These are phyloP conservation scores for Bovichtus variegatus DNA, from an alignment of 2,797 vertebrate genomes.

Conservation along the genomic window DNA sequence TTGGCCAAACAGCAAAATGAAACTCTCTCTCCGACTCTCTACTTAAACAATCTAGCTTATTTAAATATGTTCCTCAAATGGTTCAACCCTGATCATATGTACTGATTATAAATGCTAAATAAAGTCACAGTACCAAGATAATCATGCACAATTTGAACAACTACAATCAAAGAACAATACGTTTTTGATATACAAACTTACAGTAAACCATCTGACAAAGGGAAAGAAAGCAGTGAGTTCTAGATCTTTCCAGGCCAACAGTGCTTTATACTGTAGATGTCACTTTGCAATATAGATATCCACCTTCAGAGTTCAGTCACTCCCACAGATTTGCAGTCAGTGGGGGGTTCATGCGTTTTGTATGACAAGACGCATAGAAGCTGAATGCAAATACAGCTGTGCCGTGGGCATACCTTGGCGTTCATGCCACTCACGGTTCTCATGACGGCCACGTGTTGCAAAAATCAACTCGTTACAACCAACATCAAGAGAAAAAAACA, in stretches of 20 bases:
- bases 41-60: neutral
- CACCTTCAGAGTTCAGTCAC: slow-evolving; percentile 68
- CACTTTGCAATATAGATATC: slow-evolving; percentile 57
- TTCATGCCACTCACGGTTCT: slow-evolving; percentile 19
- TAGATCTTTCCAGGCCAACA: slow-evolving; percentile 14
- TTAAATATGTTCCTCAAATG: neutral
- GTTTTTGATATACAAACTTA: neutral
- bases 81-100: neutral
- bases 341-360: slow-evolving; percentile 54
- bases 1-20: neutral
- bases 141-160: too few species aligned
- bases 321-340: slow-evolving; percentile 49
- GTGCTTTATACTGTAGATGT: slow-evolving; percentile 36
- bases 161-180: slow-evolving; percentile 8
- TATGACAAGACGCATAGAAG: slow-evolving; percentile 55
- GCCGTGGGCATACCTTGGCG: slow-evolving; percentile 42
- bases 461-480: slow-evolving; percentile 17
- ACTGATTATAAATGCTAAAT: too few species aligned
- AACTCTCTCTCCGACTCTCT: neutral
- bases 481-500: neutral
- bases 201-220: neutral
- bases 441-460: too few species aligned
- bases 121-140: too few species aligned
- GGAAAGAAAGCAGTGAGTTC: neutral
- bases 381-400: slow-evolving; percentile 69